A percentile compares a stretch with the other conserved stretches of the same genome.
These are phyloP conservation scores for Puffinus mauretanicus DNA, from an alignment of 2,113 vertebrate species.

Conservation along the genomic window DNA sequence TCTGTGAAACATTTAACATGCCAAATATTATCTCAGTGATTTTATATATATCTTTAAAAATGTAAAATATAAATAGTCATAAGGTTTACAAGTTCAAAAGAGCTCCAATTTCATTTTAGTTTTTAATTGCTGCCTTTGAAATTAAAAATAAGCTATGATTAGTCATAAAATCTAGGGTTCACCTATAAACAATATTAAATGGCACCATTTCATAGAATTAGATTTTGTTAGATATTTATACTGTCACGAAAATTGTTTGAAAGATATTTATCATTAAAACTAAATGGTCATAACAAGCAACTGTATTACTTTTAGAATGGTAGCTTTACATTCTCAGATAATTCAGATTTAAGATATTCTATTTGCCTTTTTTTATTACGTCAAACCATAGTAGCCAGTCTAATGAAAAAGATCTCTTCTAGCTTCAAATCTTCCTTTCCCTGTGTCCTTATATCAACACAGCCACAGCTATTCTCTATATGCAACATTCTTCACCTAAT, in stretches of 20 bases:
- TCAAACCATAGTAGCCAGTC: neutral
- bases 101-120: neutral
- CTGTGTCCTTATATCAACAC: neutral
- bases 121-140: neutral
- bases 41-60: neutral
- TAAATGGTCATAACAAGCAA: neutral
- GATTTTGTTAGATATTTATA: neutral
- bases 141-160: neutral
- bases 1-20: conserved; percentile 40
- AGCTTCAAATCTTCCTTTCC: neutral
- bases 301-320: neutral
- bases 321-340: neutral
- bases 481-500: neutral
- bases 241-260: neutral
- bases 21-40: neutral
- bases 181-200: neutral
- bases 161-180: neutral
- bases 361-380: neutral
- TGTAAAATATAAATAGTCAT: neutral
- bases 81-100: neutral
- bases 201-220: neutral
- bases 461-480: neutral
- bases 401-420: neutral
- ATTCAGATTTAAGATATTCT: neutral
- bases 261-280: neutral